Evolutionary conservation across 2,113 vertebrate species (phyloP).

Genomic region (Melanostigma gelatinosum): DNA sequence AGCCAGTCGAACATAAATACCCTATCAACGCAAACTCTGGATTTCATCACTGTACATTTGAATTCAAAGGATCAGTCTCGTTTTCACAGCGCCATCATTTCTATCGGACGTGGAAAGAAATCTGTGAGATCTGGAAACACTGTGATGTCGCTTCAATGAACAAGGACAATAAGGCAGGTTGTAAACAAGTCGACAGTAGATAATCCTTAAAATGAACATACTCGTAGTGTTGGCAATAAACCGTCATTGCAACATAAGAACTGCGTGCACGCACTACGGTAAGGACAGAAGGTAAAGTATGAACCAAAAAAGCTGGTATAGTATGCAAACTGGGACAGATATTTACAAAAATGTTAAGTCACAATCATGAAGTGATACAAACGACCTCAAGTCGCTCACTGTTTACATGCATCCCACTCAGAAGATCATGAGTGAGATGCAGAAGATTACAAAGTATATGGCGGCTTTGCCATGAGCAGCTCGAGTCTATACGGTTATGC

Average conservation of each 20-base stretch:
- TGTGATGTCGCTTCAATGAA: not conserved
- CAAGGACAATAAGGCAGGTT: not conserved
- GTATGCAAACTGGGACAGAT: not conserved
- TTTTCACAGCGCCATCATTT: not conserved
- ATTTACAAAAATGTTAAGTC: not conserved
- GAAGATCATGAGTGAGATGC: conserved; percentile 34
- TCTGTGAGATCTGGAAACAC: not conserved
- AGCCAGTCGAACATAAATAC: conserved; percentile 15
- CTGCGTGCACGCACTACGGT: not conserved
- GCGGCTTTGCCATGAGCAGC: conserved; percentile 50
- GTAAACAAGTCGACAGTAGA: not conserved
- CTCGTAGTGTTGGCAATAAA: not conserved
- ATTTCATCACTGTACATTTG: conserved; percentile 23
- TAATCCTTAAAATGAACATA: not conserved
- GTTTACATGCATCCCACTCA: conserved; percentile 36
- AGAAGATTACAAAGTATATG: conserved; percentile 48
- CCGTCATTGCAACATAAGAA: not conserved
- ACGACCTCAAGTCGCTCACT: not conserved
- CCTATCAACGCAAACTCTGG: conserved; percentile 33
- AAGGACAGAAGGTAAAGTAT: not conserved
- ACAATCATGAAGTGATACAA: not conserved
- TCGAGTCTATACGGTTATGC: conserved; percentile 51
- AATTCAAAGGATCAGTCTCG: conserved; percentile 14
- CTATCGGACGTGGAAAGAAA: not conserved
- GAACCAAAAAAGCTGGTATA: not conserved